Evolutionary conservation across 2,113 vertebrate species (phyloP), one percentile per base, ranked within the genome.

Genomic region (Salminus brasiliensis): DNA sequence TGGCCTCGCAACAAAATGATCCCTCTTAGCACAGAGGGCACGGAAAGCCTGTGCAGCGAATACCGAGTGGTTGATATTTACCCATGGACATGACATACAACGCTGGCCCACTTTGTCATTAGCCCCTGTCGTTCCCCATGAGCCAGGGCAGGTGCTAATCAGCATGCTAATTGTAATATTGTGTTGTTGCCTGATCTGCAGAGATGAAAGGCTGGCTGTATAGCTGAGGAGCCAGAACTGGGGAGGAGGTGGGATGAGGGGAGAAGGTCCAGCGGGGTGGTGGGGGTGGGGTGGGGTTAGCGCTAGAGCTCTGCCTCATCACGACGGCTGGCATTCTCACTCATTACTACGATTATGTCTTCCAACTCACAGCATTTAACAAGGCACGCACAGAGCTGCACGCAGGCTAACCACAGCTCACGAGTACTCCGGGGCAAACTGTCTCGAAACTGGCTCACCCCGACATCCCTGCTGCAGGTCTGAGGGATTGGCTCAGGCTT

Each of bases 131-230:
- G 47, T 78, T 59, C 82, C 49, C 68, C 73, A 60, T 62, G 72
- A 74, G 77, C 72, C 73, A 52, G 73, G 81, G 74, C 80, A 85
- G 76, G 76, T 80, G 80, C 76, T 86, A 86, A 87, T 88, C 82
- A 85, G 76, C 76, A 83, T 83, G 69, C 76, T 86, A 86, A 85
- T 86, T 88, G 73, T 78, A 60, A 72, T 76, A 76, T 68, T 78
- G 69, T 79, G 68, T 36, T 66, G 25, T 84, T 78, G 67, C 60
- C 57, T 63, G 80, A 75, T 69, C 30, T 68, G 63, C 45, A 4
- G 36, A 81, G 77, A 82, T 87, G 77, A 84, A 85, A 78, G 77
- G 45, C 66, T 30, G 73, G 63, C 55, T 27, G n/a, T 62, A 68
- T 72, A 41, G 53, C 36, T 12, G 47, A 69, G 63, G 36, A 65